Evolutionary conservation across 2,113 vertebrate species (phyloP).

Genomic region (Lethenteron reissneri): DNA sequence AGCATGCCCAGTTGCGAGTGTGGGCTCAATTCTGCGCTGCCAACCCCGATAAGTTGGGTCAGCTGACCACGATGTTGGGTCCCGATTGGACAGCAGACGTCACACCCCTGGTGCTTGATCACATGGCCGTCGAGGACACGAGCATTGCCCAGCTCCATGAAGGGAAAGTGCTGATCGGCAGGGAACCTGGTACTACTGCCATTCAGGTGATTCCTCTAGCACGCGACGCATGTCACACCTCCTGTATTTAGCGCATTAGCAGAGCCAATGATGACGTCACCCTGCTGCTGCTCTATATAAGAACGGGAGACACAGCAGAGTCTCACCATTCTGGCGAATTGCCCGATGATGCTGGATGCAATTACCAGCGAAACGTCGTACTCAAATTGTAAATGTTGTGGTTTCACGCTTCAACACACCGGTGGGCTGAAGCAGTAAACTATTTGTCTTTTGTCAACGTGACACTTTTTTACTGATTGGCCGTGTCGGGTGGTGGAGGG

Average conservation of each 20-base stretch:
- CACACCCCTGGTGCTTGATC: constrained; percentile 79
- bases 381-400: too few relatives aligned
- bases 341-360: too few relatives aligned
- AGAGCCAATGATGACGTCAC: too few relatives aligned
- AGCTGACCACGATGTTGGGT: constrained; percentile 93
- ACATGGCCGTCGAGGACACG: constrained; percentile 55
- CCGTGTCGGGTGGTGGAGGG: too few relatives aligned
- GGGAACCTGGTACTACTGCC: constrained; percentile 54
- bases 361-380: too few relatives aligned
- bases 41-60: constrained; percentile 55
- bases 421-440: too few relatives aligned
- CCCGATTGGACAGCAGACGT: constrained; percentile 94
- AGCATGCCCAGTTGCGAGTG: constrained; percentile 61
- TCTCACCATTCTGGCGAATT: too few relatives aligned
- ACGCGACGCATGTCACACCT: background rate
- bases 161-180: constrained; percentile 50
- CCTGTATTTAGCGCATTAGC: background rate
- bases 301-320: too few relatives aligned
- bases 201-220: constrained; percentile 43
- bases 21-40: constrained; percentile 96
- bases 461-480: too few relatives aligned
- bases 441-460: too few relatives aligned
- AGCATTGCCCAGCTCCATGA: constrained; percentile 69
- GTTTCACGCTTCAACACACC: too few relatives aligned
- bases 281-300: too few relatives aligned